Percentiles rank a stretch among this genome's conserved stretches.
Conservation (phyloP, 2,888 invertebrate species). For the Xanthia togata region DNA sequence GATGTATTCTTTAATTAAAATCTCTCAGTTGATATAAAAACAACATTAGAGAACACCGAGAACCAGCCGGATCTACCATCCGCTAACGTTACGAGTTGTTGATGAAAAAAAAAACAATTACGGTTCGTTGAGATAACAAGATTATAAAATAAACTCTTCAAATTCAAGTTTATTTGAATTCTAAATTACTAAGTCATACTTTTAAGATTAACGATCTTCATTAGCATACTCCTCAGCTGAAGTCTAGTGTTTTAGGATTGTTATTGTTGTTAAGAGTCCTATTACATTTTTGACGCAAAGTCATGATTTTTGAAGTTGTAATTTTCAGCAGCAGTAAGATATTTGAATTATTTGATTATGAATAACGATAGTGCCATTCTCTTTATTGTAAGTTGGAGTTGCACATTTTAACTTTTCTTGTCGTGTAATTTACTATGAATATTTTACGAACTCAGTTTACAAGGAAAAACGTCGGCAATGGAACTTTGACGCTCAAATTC, state of each 20-base stretch:
- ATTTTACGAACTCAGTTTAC: no score
- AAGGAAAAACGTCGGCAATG: no score
- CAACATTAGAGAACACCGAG: slow-evolving; percentile 29
- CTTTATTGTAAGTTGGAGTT: no score
- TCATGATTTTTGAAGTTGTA: no score
- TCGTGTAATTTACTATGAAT: no score
- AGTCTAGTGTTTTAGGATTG: neutral
- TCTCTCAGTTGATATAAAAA: slow-evolving; percentile 43
- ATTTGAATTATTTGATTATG: no score
- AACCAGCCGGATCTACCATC: slow-evolving; percentile 49
- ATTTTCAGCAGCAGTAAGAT: no score
- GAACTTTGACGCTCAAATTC: no score
- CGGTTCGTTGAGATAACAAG: slow-evolving; percentile 34
- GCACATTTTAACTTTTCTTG: no score
- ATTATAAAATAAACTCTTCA: slow-evolving; percentile 36
- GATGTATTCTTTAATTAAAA: slow-evolving; percentile 58
- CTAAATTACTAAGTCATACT: neutral
- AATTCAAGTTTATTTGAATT: slow-evolving; percentile 5
- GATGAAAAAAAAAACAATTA: slow-evolving; percentile 46
- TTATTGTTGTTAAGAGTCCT: no score
- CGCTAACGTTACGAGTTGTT: slow-evolving; percentile 14
- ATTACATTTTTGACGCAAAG: no score
- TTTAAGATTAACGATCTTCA: slow-evolving; percentile 10
- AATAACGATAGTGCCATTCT: no score
- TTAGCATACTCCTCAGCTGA: neutral